Conservation (phyloP, 2,888 invertebrate species). For the Acronicta leporina region DNA sequence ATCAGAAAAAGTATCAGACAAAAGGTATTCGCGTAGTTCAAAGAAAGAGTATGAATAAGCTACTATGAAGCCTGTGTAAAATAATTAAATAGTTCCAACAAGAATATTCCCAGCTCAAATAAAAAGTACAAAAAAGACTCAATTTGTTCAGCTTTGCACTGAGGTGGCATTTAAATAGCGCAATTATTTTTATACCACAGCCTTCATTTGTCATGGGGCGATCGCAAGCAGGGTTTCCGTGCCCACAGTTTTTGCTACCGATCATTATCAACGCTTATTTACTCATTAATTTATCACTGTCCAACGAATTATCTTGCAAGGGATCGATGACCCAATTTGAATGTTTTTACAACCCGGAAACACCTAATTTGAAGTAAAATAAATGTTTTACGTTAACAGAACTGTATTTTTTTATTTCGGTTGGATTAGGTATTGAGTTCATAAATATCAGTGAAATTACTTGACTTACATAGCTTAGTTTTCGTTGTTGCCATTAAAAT, state of each 20-base stretch:
- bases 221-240: slow-evolving; percentile 55
- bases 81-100: slow-evolving; percentile 27
- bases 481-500: too few relatives aligned
- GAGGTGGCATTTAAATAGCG: slow-evolving; percentile 75
- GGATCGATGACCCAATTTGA: slow-evolving; percentile 64
- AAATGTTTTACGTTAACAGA: background rate
- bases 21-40: slow-evolving; percentile 3
- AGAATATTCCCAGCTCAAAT: slow-evolving; percentile 34
- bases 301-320: slow-evolving; percentile 75
- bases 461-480: too few relatives aligned
- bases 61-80: slow-evolving; percentile 3
- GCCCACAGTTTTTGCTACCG: slow-evolving; percentile 71
- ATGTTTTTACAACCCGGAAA: slow-evolving; percentile 36
- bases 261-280: slow-evolving; percentile 85
- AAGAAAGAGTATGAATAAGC: slow-evolving; percentile 9
- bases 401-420: too few relatives aligned
- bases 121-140: slow-evolving; percentile 64
- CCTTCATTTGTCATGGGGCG: slow-evolving; percentile 76
- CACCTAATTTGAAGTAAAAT: background rate
- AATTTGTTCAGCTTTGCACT: slow-evolving; percentile 76
- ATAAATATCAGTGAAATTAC: too few relatives aligned
- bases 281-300: slow-evolving; percentile 85
- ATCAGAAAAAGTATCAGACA: background rate
- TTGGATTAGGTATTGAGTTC: too few relatives aligned
- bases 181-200: slow-evolving; percentile 75